phyloP scores from a whole-genome alignment of 1,140 invertebrate genomes.

The Plodia interpunctella region DNA sequence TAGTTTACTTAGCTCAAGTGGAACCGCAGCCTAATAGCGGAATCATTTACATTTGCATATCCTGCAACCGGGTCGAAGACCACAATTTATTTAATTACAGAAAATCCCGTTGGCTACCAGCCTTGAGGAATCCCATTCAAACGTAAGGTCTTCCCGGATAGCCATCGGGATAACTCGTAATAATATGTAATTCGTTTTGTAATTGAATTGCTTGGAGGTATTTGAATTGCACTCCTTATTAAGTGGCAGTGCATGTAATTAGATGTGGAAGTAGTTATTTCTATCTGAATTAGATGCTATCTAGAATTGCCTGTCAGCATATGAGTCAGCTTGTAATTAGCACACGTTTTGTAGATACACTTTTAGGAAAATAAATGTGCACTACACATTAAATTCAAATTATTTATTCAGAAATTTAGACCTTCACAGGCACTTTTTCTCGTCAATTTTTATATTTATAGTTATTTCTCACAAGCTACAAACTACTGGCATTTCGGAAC shows the following conservation, averaged over 20 bases:
- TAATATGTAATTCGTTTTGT: not conserved
- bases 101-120: not conserved
- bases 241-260: not conserved
- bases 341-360: no score
- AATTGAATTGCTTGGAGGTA: slow-evolving; percentile 1
- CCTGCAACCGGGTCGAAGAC: not conserved
- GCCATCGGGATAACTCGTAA: not conserved
- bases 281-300: no score
- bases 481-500: no score
- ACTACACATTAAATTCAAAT: no score
- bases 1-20: no score
- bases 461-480: no score
- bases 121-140: slow-evolving; percentile 3
- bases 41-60: slow-evolving; percentile 3
- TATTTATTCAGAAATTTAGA: no score
- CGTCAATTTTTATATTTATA: no score
- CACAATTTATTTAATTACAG: slow-evolving; percentile 5
- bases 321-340: no score
- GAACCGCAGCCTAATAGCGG: not conserved
- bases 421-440: no score
- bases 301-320: no score
- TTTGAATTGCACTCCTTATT: not conserved
- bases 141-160: not conserved
- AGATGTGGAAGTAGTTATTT: not conserved
- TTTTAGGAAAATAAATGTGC: no score